Percentiles rank a stretch among this genome's conserved stretches.
Evolutionary conservation across 2,113 vertebrate genomes (phyloP).

Genomic region (Carollia perspicillata): DNA sequence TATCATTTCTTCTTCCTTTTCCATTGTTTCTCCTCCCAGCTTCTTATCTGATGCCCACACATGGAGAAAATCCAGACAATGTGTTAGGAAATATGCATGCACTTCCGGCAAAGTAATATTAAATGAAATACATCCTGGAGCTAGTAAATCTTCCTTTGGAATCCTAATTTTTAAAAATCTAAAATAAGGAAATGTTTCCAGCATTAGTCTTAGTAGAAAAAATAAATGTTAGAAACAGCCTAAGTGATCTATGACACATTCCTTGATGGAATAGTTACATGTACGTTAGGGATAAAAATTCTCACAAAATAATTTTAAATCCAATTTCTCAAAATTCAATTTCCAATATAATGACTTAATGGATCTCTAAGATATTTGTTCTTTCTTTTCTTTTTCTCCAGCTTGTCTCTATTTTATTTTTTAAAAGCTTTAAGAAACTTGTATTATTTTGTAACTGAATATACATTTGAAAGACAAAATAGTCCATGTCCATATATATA

Average conservation of each 20-base stretch:
- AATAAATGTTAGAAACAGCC: not conserved
- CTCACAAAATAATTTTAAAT: not conserved
- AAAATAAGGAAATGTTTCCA: not conserved
- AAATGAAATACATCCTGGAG: not conserved
- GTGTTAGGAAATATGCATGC: not conserved
- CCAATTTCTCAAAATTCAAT: conserved; percentile 33
- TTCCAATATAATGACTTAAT: conserved; percentile 16
- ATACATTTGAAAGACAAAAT: conserved; percentile 1
- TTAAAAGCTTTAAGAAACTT: not conserved
- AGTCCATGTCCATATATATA: not conserved
- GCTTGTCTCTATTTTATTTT: not conserved
- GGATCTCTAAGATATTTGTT: not conserved
- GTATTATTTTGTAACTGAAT: conserved; percentile 21
- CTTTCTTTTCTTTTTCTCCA: not conserved
- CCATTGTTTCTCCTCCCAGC: not conserved
- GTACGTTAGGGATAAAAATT: conserved; percentile 33
- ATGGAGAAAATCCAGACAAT: not conserved
- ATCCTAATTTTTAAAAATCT: not conserved
- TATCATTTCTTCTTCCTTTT: not conserved
- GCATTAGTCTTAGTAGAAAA: not conserved
- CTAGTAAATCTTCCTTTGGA: not conserved
- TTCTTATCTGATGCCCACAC: not conserved
- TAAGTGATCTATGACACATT: not conserved
- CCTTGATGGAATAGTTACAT: not conserved
- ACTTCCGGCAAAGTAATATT: not conserved